Base-by-base conservation (phyloP, 2,113 vertebrate genomes). In the Phaethon lepturus region DNA sequence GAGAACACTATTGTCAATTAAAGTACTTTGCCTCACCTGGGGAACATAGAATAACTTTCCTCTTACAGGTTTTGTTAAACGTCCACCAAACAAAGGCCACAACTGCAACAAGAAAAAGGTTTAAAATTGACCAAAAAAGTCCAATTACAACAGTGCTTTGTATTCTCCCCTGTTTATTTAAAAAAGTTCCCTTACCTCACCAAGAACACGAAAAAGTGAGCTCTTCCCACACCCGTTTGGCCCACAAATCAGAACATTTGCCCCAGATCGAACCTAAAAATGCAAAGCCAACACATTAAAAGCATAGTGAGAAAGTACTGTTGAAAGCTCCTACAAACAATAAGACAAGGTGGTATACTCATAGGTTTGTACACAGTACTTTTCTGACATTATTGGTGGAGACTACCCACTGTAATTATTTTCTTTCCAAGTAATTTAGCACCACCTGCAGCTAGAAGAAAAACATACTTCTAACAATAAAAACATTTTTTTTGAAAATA, bases 191-290 rank as follows among this genome's bases (percentile, higher is more conserved):
- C 97, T 98, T 92, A 99, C 99, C 98, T 99, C 99, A 97, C 99
- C 99, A 64, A 99, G 99, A 60, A 99, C 99, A 97, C 99, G 98
- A 92, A 99, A 99, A 58, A 99, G 98, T 14, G 99, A 99, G 95
- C 99, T 99, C 97, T 99, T 99, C 75, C 99, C 99, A 98, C 99
- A 99, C 13, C 99, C 99, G 45, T 99, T 99, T 82, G 99, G 99
- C 79, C 99, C 99, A 98, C 99, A 99, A n/a, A 99, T 98, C 23
- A 99, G 98, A 95, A 99, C 99, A 26, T 99, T 99, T 87, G 99
- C 98, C 33, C 99, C 99, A 64, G 99, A 99, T 62, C 80, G 98
- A 97, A 99, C 99, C 99, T 99, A 58, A 85, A 95, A 98, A 95
- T 1, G 26, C 26, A 95, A 97, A 90, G 23, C 50, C 17, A 97